A percentile compares a stretch with the other conserved stretches of the same genome.
These are phyloP conservation scores for Conomelus anceps DNA, from an alignment of 2,888 invertebrate genomes.

Conservation along the genomic window DNA sequence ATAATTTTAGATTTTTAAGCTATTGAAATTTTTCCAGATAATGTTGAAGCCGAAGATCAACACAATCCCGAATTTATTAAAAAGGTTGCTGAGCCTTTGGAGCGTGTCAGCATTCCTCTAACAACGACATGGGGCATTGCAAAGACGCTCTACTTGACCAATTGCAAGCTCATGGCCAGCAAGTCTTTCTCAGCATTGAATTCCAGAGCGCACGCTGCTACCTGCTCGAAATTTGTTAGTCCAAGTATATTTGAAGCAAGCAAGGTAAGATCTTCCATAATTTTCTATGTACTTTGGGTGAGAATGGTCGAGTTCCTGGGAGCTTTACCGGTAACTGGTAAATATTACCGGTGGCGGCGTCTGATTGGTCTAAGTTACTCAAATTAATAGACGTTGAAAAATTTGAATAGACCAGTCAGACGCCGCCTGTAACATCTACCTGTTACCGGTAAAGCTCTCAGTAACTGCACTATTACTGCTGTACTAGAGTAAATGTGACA, in stretches of 20 bases:
- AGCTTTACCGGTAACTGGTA: neutral
- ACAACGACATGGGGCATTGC: constrained; percentile 83
- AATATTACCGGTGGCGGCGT: too few species aligned
- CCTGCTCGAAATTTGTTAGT: constrained; percentile 66
- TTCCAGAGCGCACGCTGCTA: constrained; percentile 67
- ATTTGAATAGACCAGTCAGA: too few species aligned
- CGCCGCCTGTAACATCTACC: too few species aligned
- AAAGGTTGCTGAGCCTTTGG: constrained; percentile 66
- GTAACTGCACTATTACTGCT: too few species aligned
- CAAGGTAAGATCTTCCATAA: constrained; percentile 40
- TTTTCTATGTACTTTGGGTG: too few species aligned
- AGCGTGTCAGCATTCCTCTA: constrained; percentile 62
- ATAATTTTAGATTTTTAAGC: neutral
- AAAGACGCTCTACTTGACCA: constrained; percentile 73
- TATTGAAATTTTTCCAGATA: neutral
- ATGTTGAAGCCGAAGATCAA: constrained; percentile 38
- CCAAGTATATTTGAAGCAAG: constrained; percentile 61
- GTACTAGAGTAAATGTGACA: too few species aligned
- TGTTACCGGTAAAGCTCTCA: too few species aligned
- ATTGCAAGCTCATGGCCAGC: constrained; percentile 71
- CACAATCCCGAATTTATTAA: constrained; percentile 54
- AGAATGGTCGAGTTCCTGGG: too few species aligned
- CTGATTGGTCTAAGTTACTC: too few species aligned
- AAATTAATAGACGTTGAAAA: too few species aligned
- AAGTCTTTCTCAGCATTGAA: constrained; percentile 72